Evolutionary conservation across 2,797 vertebrate genomes (phyloP).

Genomic region (Cirrhinus molitorella): DNA sequence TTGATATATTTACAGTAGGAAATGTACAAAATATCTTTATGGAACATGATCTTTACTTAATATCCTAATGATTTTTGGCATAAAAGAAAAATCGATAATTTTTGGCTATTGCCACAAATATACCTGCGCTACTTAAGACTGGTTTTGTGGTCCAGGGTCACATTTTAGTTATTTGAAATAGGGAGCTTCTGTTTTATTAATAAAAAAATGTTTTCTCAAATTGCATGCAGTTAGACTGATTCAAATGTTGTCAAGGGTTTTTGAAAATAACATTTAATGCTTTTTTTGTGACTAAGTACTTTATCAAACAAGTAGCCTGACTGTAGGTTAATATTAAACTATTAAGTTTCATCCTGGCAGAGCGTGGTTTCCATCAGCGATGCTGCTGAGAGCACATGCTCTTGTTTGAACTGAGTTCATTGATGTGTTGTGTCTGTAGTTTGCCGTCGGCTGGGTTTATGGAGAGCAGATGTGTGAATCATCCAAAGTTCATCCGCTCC

Average conservation of each 20-base stretch:
- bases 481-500: slow-evolving; percentile 87
- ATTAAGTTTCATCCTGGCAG: not conserved
- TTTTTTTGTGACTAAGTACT: not conserved
- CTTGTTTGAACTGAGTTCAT: not conserved
- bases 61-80: too few species aligned
- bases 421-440: slow-evolving; percentile 71
- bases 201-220: too few species aligned
- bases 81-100: too few species aligned
- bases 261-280: not conserved
- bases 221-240: too few species aligned
- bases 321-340: not conserved
- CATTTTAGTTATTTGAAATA: not conserved
- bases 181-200: not conserved
- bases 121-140: too few species aligned
- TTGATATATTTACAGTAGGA: too few species aligned
- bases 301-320: not conserved
- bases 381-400: not conserved
- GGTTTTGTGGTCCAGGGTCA: too few species aligned
- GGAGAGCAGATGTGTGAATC: slow-evolving; percentile 89
- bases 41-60: too few species aligned
- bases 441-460: slow-evolving; percentile 90
- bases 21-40: too few species aligned
- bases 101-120: too few species aligned
- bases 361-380: not conserved
- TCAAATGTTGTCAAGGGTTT: too few species aligned